Evolutionary conservation across 2,797 vertebrate species (phyloP).

Genomic region (Zenarchopterus dispar): DNA sequence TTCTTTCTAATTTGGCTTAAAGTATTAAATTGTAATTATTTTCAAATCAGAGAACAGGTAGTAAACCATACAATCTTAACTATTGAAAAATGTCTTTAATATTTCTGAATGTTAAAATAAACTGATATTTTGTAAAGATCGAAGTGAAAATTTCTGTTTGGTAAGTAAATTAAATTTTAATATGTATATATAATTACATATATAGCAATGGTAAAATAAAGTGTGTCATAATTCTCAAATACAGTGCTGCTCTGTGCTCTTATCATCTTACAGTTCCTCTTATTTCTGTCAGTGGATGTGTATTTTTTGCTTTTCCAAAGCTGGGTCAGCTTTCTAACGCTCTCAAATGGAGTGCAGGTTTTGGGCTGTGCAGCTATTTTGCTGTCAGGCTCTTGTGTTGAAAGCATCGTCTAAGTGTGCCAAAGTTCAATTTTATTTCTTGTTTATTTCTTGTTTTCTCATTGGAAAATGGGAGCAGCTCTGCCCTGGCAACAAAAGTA

Average conservation of each 20-base stretch:
- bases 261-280: conserved; percentile 74
- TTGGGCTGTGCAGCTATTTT: conserved; percentile 85
- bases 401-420: conserved; percentile 91
- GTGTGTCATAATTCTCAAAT: conserved; percentile 34
- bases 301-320: conserved; percentile 78
- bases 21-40: no score
- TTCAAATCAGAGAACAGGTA: no score
- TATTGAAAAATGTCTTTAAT: no score
- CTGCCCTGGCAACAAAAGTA: conserved; percentile 98
- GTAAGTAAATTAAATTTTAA: no score
- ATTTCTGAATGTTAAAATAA: no score
- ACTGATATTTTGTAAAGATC: neutral
- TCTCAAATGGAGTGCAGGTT: conserved; percentile 82
- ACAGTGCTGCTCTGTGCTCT: conserved; percentile 57
- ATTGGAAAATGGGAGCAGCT: conserved; percentile 96
- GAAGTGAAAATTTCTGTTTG: conserved; percentile 5
- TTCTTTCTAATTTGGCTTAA: conserved; percentile 10
- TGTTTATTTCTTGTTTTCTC: conserved; percentile 99
- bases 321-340: conserved; percentile 82
- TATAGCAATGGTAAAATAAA: neutral
- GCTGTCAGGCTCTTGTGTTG: conserved; percentile 85
- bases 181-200: neutral
- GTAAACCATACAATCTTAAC: no score
- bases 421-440: conserved; percentile 98
- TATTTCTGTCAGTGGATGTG: conserved; percentile 79